Evolutionary conservation across 92 coral and sea anemone species (phyloP).

Genomic region (Actinostola sp.): DNA sequence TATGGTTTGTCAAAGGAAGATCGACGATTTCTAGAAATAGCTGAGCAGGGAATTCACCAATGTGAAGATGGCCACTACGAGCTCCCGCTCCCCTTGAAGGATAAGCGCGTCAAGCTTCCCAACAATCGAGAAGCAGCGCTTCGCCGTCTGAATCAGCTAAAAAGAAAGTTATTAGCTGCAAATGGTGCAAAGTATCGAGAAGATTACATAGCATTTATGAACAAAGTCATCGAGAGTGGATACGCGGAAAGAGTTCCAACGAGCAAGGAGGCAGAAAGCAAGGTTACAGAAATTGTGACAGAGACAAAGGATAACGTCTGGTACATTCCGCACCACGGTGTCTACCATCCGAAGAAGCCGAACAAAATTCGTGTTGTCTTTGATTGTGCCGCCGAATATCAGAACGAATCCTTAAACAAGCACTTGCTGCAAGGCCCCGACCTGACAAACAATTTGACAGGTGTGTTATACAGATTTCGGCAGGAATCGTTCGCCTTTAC

Average conservation of each 20-base stretch:
- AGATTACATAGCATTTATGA: slow-evolving; percentile 54
- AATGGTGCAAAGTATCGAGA: slow-evolving; percentile 31
- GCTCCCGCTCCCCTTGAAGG: slow-evolving; percentile 51
- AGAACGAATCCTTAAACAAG: slow-evolving; percentile 58
- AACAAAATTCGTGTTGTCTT: slow-evolving; percentile 60
- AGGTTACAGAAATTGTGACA: no score
- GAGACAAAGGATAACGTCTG: no score
- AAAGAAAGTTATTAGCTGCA: slow-evolving; percentile 42
- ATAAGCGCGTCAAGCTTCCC: slow-evolving; percentile 14
- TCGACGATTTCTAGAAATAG: slow-evolving; percentile 34
- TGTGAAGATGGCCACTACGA: slow-evolving; percentile 60
- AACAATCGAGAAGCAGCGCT: slow-evolving; percentile 42
- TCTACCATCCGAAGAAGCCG: slow-evolving; percentile 62
- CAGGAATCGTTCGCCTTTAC: slow-evolving; percentile 47
- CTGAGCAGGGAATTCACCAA: slow-evolving; percentile 30
- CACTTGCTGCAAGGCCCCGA: slow-evolving; percentile 68
- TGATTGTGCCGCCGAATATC: slow-evolving; percentile 42
- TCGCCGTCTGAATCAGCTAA: slow-evolving; percentile 41
- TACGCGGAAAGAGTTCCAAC: slow-evolving; percentile 32
- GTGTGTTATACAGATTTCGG: slow-evolving; percentile 51
- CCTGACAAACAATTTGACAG: slow-evolving; percentile 62
- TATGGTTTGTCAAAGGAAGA: slow-evolving; percentile 55
- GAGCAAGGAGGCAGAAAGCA: not conserved
- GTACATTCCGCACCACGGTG: slow-evolving; percentile 64
- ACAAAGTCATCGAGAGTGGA: slow-evolving; percentile 48